phyloP scores from a whole-genome alignment of 2,888 invertebrate genomes.

The Meliscaeva auricollis region DNA sequence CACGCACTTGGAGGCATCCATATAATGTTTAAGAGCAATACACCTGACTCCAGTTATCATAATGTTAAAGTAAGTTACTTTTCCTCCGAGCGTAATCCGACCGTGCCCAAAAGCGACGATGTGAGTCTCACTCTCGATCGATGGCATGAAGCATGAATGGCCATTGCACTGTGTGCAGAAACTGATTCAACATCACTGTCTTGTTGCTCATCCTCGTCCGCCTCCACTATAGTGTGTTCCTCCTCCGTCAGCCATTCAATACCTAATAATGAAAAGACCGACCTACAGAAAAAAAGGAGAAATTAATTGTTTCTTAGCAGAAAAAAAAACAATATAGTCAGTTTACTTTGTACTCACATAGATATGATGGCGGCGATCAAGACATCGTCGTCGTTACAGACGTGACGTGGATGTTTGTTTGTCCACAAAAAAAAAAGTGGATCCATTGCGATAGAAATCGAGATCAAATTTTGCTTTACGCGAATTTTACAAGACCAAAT shows the following conservation, averaged over 20 bases:
- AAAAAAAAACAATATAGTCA: conserved; percentile 30
- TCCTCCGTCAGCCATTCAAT: conserved; percentile 39
- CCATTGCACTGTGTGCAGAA: conserved; percentile 65
- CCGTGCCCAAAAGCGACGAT: conserved; percentile 69
- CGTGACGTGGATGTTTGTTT: conserved; percentile 39
- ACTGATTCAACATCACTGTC: conserved; percentile 44
- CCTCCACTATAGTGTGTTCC: conserved; percentile 7
- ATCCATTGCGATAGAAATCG: conserved; percentile 69
- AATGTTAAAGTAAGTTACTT: conserved; percentile 46
- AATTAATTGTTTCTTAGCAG: conserved; percentile 68
- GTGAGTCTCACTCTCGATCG: conserved; percentile 73
- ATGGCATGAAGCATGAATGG: conserved; percentile 70
- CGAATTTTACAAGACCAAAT: conserved; percentile 51
- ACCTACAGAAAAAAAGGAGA: conserved; percentile 75
- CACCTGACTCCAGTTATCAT: conserved; percentile 54
- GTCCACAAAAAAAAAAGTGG: conserved; percentile 49
- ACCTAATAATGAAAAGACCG: conserved; percentile 29
- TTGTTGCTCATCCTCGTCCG: conserved; percentile 4
- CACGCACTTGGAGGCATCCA: conserved; percentile 56
- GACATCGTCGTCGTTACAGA: not conserved
- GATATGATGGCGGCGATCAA: not conserved
- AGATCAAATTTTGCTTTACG: conserved; percentile 67
- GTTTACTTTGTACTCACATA: conserved; percentile 3
- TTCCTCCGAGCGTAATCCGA: conserved; percentile 68
- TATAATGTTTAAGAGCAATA: conserved; percentile 47